Base-by-base conservation (phyloP, 2,888 invertebrate genomes). In the Colletes collaris region DNA sequence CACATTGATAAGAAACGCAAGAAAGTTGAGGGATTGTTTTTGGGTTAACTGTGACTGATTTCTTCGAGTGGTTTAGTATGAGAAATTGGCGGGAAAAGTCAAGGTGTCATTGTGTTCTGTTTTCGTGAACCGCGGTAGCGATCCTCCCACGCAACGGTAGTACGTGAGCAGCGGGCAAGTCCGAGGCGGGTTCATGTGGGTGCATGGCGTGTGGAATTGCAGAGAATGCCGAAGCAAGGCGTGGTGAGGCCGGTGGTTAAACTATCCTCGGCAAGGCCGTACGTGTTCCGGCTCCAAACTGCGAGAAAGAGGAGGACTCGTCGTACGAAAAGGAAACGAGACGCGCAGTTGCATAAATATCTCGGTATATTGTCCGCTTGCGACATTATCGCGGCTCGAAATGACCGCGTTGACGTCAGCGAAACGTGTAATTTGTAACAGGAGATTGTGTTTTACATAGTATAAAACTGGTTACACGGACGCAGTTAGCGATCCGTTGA, bases 231-330 rank as follows among this genome's bases (percentile, higher is more conserved):
- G 81, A 84, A 87, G 85, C 89, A 91, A 91, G 92, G 91, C 89
- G 91, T 91, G 92, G 91, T 91, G 88, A 81, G 87, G 79, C 84
- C 78, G 86, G 86, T 84, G 87, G 82, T 87, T 86, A 84, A 73
- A 87, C 87, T 91, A 89, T 89, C 89, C 89, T 89, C 89, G 90
- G 88, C 91, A 92, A 92, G 91, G 92, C 91, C 91, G 92, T 89
- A 89, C 85, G 86, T 90, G 90, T 92, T 91, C 91, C 91, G 90
- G 90, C 89, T 91, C 84, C 84, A 82, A 86, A 85, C 82, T 74
- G 11, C 44, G 44, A 52, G 65, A 66, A 50, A 44, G 59, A 53
- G 55, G 37, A 46, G n/a, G 49, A 10, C 64, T 44, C 35, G 37
- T n/a, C 5, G n/a, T 6, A 44, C 16, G 49, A 8, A 19, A 4